Percentiles rank a stretch among this genome's conserved stretches.
Conservation (phyloP, 2,888 invertebrate genomes). For the Lacanobia oleracea region DNA sequence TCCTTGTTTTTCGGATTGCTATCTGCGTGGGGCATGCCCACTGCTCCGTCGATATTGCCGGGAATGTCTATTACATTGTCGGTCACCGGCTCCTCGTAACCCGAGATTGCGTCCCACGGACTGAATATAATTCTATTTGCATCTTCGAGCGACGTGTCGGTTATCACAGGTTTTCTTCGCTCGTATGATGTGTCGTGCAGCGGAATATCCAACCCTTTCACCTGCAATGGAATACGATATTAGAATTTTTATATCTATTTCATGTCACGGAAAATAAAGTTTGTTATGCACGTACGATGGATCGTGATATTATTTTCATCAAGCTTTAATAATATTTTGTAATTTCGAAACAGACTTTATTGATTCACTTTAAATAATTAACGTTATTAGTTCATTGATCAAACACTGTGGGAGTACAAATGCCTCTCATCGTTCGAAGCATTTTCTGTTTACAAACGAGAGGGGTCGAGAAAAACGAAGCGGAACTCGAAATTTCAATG, state of each 20-base stretch:
- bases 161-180: slow-evolving; percentile 82
- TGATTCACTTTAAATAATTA: neutral
- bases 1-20: slow-evolving; percentile 82
- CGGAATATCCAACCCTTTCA: slow-evolving; percentile 87
- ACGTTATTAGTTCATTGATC: neutral
- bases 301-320: neutral
- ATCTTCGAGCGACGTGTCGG: slow-evolving; percentile 87
- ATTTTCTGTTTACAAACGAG: slow-evolving; percentile 30
- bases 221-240: slow-evolving; percentile 70
- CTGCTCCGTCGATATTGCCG: slow-evolving; percentile 79
- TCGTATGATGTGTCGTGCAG: slow-evolving; percentile 78
- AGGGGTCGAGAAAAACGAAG: slow-evolving; percentile 30
- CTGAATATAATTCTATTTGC: slow-evolving; percentile 90
- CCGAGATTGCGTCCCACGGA: slow-evolving; percentile 88
- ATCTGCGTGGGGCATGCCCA: slow-evolving; percentile 73
- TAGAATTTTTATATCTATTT: slow-evolving; percentile 21
- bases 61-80: slow-evolving; percentile 88
- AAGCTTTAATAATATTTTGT: neutral
- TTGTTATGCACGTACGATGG: neutral
- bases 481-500: slow-evolving; percentile 16
- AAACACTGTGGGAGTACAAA: slow-evolving; percentile 11
- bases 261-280: slow-evolving; percentile 4
- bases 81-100: slow-evolving; percentile 85
- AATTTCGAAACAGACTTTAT: neutral
- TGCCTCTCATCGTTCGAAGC: slow-evolving; percentile 1